A percentile compares a stretch with the other conserved stretches of the same genome.
phyloP scores from a whole-genome alignment of 2,797 vertebrate genomes.

The Hapalemur alaotrensis region DNA sequence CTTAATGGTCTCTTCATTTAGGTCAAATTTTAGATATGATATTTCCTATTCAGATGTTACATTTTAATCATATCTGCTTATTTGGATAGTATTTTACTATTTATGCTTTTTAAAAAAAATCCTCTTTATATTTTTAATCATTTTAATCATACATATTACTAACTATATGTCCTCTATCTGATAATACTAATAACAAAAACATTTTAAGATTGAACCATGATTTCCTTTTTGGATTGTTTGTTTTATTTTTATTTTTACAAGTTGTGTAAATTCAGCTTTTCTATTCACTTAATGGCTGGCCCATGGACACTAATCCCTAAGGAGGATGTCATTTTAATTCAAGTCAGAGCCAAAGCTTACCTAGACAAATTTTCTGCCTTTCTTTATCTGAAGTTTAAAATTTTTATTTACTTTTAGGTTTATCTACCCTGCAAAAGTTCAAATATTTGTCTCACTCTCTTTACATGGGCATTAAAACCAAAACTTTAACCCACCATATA shows the following conservation, averaged over 20 bases:
- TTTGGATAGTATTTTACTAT: neutral
- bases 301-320: neutral
- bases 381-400: neutral
- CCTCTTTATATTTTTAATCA: neutral
- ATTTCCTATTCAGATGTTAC: neutral
- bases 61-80: neutral
- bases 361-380: neutral
- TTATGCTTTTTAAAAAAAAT: neutral
- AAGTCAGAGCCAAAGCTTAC: neutral
- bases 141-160: neutral
- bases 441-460: neutral
- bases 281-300: neutral
- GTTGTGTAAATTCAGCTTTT: neutral
- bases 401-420: neutral
- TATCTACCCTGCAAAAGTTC: neutral
- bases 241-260: neutral
- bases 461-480: neutral
- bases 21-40: neutral
- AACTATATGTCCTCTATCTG: neutral
- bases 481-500: neutral
- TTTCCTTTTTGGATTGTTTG: neutral
- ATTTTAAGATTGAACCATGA: neutral
- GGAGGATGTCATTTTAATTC: neutral
- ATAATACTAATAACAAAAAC: neutral
- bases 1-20: neutral